phyloP scores from a whole-genome alignment of 2,888 invertebrate genomes.

The Erebia epiphron region DNA sequence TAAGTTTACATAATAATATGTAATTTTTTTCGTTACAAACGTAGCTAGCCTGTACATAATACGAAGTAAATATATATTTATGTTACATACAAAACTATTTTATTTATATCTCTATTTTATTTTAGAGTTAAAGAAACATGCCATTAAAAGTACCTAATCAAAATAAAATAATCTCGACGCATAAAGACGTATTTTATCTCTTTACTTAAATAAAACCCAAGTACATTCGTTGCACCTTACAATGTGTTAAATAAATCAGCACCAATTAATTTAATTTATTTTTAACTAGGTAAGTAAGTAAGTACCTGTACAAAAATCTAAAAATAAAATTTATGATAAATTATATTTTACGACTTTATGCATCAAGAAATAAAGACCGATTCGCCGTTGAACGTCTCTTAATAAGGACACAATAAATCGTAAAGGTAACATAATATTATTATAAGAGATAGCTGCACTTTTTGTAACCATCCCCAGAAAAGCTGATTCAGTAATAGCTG shows the following conservation, averaged over 20 bases:
- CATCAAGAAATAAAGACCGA: slow-evolving; percentile 1
- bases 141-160: not conserved
- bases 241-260: not conserved
- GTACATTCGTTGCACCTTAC: not conserved
- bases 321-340: not conserved
- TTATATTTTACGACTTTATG: slow-evolving; percentile 12
- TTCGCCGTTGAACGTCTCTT: not conserved
- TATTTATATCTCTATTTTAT: slow-evolving; percentile 25
- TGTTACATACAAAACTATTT: slow-evolving; percentile 27
- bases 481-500: too few species aligned
- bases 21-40: slow-evolving; percentile 8
- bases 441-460: too few species aligned
- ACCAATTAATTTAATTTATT: slow-evolving; percentile 6
- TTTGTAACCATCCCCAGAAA: too few species aligned
- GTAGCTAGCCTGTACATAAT: slow-evolving; percentile 24
- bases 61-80: slow-evolving; percentile 31
- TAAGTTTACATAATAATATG: slow-evolving; percentile 3
- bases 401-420: slow-evolving; percentile 9
- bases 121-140: slow-evolving; percentile 10
- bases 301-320: too few species aligned
- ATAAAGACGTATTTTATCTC: slow-evolving; percentile 9
- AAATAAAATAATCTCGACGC: slow-evolving; percentile 6
- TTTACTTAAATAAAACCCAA: not conserved
- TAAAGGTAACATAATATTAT: slow-evolving; percentile 41
- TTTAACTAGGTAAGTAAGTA: too few species aligned